Evolutionary conservation across 2,797 vertebrate genomes (phyloP).

Genomic region (Onychomys torridus): DNA sequence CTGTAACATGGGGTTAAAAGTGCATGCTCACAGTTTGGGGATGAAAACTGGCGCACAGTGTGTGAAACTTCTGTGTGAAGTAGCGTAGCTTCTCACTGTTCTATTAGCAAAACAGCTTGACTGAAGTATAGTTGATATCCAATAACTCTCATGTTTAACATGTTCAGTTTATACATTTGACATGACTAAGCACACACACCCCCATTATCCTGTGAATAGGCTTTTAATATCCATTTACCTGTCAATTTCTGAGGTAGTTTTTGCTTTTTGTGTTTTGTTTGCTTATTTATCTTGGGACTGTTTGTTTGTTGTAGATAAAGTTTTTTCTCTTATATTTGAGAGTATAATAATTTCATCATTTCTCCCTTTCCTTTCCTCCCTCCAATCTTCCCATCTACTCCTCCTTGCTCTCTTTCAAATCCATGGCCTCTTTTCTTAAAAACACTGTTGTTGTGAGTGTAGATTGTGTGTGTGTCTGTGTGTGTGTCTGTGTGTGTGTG

Average conservation of each 20-base stretch:
- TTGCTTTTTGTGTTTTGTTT: not conserved
- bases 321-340: not conserved
- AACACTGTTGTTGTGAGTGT: not conserved
- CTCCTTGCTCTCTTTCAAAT: not conserved
- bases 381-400: not conserved
- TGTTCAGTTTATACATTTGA: not conserved
- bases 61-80: not conserved
- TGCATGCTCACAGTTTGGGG: not conserved
- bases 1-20: not conserved
- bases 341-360: not conserved
- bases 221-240: not conserved
- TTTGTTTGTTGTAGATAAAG: not conserved
- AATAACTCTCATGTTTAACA: not conserved
- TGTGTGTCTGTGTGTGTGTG: not conserved
- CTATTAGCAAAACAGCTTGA: slow-evolving; percentile 14
- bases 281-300: not conserved
- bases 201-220: not conserved
- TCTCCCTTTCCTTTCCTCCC: not conserved
- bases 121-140: not conserved
- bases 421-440: not conserved
- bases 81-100: not conserved
- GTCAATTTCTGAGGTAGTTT: not conserved
- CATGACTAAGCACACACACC: not conserved
- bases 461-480: not conserved
- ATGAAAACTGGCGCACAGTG: not conserved